Percentiles rank a stretch among this genome's conserved stretches.
phyloP scores from a whole-genome alignment of 2,797 vertebrate genomes.

The Morus bassanus region DNA sequence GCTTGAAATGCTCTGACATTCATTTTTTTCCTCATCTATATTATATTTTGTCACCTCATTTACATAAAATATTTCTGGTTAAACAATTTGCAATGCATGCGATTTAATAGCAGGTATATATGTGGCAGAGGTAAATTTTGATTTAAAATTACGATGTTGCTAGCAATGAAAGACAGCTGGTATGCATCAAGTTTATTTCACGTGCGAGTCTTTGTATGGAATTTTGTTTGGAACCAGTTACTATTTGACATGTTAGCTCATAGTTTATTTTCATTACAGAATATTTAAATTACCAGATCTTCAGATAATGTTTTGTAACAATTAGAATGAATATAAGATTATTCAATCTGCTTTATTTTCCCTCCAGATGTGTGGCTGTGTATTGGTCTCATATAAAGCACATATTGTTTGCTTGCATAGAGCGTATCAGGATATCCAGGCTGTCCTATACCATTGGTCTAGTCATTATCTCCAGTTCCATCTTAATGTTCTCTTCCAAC shows the following conservation, averaged over 20 bases:
- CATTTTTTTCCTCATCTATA: neutral
- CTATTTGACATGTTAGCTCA: slow-evolving; percentile 23
- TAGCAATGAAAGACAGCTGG: neutral
- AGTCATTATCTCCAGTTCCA: neutral
- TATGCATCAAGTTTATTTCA: slow-evolving; percentile 13
- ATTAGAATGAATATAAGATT: neutral
- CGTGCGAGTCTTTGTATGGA: neutral
- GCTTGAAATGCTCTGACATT: neutral
- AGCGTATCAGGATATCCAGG: neutral
- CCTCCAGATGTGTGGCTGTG: neutral
- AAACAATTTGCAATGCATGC: neutral
- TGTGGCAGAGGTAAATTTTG: neutral
- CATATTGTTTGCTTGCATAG: neutral
- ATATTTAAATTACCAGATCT: slow-evolving; percentile 14
- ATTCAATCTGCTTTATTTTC: slow-evolving; percentile 2
- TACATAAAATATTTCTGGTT: slow-evolving; percentile 38
- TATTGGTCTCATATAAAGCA: neutral
- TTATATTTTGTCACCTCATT: slow-evolving; percentile 38
- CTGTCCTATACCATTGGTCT: neutral
- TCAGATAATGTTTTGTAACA: neutral
- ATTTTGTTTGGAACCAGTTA: slow-evolving; percentile 11
- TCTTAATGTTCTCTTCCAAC: neutral
- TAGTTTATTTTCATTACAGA: slow-evolving; percentile 43
- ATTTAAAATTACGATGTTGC: neutral
- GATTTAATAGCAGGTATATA: slow-evolving; percentile 13